phyloP scores from a whole-genome alignment of 2,113 vertebrate genomes.

The Sula dactylatra region DNA sequence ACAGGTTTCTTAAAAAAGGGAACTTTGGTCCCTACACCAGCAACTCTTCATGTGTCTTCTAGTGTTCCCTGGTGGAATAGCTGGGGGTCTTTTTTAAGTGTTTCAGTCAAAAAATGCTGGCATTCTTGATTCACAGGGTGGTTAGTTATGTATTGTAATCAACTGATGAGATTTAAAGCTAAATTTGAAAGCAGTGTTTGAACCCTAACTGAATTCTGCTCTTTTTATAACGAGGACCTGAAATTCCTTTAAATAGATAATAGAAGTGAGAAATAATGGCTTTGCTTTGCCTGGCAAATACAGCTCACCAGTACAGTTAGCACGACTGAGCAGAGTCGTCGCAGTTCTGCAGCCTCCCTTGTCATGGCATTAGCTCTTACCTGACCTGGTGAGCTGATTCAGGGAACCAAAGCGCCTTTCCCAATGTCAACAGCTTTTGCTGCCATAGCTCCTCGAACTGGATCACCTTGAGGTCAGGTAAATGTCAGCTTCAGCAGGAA shows the following conservation, averaged over 20 bases:
- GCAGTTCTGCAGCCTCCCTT: background rate
- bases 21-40: background rate
- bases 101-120: background rate
- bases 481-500: rapidly evolving
- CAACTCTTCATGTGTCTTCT: background rate
- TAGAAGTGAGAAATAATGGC: background rate
- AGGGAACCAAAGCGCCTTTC: background rate
- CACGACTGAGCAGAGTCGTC: background rate
- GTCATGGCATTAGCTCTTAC: background rate
- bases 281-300: background rate
- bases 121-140: background rate
- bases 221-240: background rate
- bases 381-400: background rate
- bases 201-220: background rate
- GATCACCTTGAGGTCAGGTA: background rate
- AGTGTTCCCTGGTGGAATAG: background rate
- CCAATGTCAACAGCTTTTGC: background rate
- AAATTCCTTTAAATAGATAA: background rate
- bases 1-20: background rate
- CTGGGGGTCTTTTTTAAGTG: background rate
- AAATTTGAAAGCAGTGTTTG: background rate
- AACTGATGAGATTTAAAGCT: background rate
- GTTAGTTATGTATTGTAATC: background rate
- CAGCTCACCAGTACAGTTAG: background rate
- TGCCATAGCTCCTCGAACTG: rapidly evolving